Evolutionary conservation across 2,113 vertebrate species (phyloP).

Genomic region (Sula dactylatra): DNA sequence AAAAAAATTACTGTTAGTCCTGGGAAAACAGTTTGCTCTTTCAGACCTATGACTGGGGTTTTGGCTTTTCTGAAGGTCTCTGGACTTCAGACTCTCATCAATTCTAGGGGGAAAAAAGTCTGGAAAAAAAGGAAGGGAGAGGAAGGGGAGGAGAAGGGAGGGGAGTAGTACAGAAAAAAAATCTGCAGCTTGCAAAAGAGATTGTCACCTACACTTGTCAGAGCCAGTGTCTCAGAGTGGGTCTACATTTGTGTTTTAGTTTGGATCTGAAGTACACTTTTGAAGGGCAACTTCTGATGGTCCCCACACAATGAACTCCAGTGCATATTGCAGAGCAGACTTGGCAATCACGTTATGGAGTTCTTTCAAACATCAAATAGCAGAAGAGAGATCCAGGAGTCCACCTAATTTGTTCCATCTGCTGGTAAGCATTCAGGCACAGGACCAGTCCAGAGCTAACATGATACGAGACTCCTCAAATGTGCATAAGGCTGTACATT

Average conservation of each 20-base stretch:
- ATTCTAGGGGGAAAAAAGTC: background rate
- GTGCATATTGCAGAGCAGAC: background rate
- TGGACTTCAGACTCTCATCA: background rate
- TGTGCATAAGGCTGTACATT: background rate
- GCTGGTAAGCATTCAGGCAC: background rate
- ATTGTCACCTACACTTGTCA: background rate
- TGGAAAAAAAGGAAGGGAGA: background rate
- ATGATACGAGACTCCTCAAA: background rate
- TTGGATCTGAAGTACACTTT: background rate
- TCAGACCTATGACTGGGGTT: background rate
- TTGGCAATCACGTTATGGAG: background rate
- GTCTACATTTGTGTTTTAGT: background rate
- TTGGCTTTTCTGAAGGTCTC: background rate
- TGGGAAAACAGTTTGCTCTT: background rate
- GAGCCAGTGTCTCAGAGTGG: background rate
- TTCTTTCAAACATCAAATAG: background rate
- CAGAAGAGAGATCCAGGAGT: background rate
- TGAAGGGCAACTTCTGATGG: background rate
- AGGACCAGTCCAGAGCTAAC: background rate
- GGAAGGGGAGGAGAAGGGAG: accelerated
- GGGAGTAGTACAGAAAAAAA: background rate
- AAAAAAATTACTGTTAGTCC: background rate
- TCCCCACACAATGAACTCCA: background rate
- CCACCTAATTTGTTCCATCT: background rate
- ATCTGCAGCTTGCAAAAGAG: background rate